Base-by-base conservation (phyloP, 2,113 vertebrate species). In the Daphoenositta chrysoptera region DNA sequence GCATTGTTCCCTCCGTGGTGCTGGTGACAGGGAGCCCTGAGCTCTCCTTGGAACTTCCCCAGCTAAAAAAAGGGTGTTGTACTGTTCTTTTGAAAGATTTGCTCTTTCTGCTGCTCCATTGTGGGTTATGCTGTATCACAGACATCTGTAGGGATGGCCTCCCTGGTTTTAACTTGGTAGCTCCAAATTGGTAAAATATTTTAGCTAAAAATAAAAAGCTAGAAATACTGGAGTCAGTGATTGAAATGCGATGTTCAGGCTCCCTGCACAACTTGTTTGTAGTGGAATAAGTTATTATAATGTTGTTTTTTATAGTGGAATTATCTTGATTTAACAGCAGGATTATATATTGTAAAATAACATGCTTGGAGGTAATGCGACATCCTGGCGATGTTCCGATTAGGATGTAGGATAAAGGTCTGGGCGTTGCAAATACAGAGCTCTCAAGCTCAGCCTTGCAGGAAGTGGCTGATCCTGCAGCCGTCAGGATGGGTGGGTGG, bases 241-340 rank as follows among this genome's bases (percentile, higher is more conserved):
- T 71, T 17, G 53, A 89, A 82, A 54, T 31, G 15, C 5, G 10
- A 16, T 40, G 15, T 50, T 91, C 22, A 37, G 75, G 44, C 35
- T 10, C 27, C 61, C 18, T 40, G 87, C 58, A 80, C n/a, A 88
- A 85, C 78, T 42, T 15, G 33, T 57, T 95, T 18, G 1, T 15
- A 47, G 75, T 56, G 65, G 81, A 94, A 58, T 66, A 54, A 73
- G 91, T 85, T 89, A 77, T 93, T 90, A 33, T 6, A 44, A 31
- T 45, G 57, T 75, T 87, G 39, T 4, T 45, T 70, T 76, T 86
- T 75, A 33, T 54, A 50, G 83, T 18, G 57, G 48, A 13, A 20
- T 89, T 92, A 94, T 89, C 72, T 95, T 77, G 76, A 86, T 77
- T 30, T 28, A 91, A 37, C 83, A 82, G 77, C 66, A 69, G 54